Evolutionary conservation across 1,140 invertebrate species (phyloP).

Genomic region (Drosophila orosa): DNA sequence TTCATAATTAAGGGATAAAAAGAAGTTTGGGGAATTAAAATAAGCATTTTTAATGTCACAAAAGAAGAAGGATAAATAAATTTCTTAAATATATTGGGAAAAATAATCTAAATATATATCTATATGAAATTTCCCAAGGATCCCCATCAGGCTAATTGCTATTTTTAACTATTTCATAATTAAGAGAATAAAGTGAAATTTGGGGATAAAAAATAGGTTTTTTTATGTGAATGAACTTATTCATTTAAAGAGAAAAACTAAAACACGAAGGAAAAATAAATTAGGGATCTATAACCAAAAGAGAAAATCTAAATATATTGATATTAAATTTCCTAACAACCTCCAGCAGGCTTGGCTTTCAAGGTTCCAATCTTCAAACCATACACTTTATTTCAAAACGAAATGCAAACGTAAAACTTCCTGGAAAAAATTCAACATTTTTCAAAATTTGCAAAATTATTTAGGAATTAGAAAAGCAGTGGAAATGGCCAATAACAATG

Average conservation of each 20-base stretch:
- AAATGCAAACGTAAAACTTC: neutral
- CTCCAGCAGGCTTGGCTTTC: neutral
- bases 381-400: neutral
- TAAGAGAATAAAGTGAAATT: neutral
- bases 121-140: too few species aligned
- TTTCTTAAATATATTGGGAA: too few species aligned
- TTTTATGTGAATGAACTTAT: neutral
- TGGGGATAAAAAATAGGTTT: neutral
- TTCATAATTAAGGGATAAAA: too few species aligned
- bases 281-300: neutral
- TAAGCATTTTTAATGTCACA: too few species aligned
- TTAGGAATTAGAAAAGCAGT: slow-evolving; percentile 1
- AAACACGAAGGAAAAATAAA: neutral
- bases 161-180: neutral
- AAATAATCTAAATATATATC: too few species aligned
- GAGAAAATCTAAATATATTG: neutral
- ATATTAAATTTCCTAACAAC: neutral
- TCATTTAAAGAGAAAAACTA: too few species aligned
- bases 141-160: too few species aligned
- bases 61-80: too few species aligned
- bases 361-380: neutral
- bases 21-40: too few species aligned
- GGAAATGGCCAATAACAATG: slow-evolving; percentile 49
- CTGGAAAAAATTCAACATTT: slow-evolving; percentile 7
- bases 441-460: slow-evolving; percentile 15